Base-by-base conservation (phyloP, 2,888 invertebrate genomes). In the Danaus chrysippus region DNA sequence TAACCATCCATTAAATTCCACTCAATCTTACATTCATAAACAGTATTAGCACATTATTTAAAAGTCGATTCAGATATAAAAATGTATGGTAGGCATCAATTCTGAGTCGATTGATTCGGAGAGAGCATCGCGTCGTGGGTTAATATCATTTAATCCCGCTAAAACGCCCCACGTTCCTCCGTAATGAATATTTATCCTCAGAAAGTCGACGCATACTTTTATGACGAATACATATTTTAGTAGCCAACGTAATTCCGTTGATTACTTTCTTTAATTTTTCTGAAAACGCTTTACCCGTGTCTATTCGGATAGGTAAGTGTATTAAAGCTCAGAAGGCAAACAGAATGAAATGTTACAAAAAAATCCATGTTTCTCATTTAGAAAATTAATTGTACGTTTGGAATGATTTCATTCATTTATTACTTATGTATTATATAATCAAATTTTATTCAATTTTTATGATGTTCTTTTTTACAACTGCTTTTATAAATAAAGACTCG, bases 171-270 rank as follows among this genome's bases (percentile, higher is more conserved):
- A 77, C 87, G 85, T 89, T 84, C 88, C 87, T 79, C 78, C 83
- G 85, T 91, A 89, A 90, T 91, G 90, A 91, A 90, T 88, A 89
- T 90, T 89, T 91, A 90, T 90, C 76, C 83, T 77, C 83, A 84
- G 85, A 86, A 46, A 86, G 81, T 83, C 82, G 81, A 81, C 81
- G 81, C 84, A 87, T 87, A 90, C 88, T 89, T 90, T 90, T 89
- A 89, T 86, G 87, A 87, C 86, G 87, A 80, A 89, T 91, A 89
- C 90, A 91, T 91, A 89, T 90, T 91, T 90, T 87, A 90, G 89
- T 89, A 88, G 88, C 86, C 78, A 65, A 67, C 82, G 88, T 91
- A 88, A 90, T 91, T 85, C 73, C 82, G 83, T 86, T 91, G 90
- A 91, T 91, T 88, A 85, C 89, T 86, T 89, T 87, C 87, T 88